Evolutionary conservation across 2,888 invertebrate genomes (phyloP).

Genomic region (Callyntrura sp.): DNA sequence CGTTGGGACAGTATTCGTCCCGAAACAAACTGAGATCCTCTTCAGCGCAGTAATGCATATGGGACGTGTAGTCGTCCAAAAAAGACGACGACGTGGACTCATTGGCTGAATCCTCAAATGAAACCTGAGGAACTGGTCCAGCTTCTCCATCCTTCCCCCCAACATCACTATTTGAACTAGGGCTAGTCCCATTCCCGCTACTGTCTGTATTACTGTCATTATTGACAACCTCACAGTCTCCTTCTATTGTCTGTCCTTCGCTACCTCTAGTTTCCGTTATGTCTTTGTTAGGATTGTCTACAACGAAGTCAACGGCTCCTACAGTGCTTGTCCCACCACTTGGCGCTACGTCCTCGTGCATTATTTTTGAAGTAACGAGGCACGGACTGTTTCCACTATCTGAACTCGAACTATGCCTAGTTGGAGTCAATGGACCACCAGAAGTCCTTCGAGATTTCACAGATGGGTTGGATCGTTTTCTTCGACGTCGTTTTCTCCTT

Average conservation of each 20-base stretch:
- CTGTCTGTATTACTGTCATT: slow-evolving; percentile 38
- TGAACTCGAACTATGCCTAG: too few species aligned
- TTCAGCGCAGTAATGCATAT: slow-evolving; percentile 58
- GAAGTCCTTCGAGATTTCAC: slow-evolving; percentile 45
- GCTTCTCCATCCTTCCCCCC: neutral
- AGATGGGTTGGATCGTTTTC: slow-evolving; percentile 21
- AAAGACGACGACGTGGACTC: slow-evolving; percentile 55
- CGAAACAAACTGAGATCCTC: slow-evolving; percentile 81
- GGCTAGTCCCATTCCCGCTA: slow-evolving; percentile 15
- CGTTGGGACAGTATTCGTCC: slow-evolving; percentile 83
- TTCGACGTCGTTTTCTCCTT: slow-evolving; percentile 29
- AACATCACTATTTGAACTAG: neutral
- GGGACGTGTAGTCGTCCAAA: slow-evolving; percentile 65
- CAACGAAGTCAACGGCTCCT: neutral
- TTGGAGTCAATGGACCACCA: neutral
- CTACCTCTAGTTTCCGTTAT: neutral
- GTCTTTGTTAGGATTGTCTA: neutral
- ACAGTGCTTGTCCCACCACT: neutral
- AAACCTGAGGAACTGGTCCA: slow-evolving; percentile 14
- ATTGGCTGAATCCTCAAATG: slow-evolving; percentile 19
- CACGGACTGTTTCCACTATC: too few species aligned
- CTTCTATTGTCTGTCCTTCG: neutral
- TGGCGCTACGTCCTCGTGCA: slow-evolving; percentile 64
- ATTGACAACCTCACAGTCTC: neutral
- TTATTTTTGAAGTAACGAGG: neutral